Evolutionary conservation across 2,797 vertebrate species (phyloP), one percentile per base, ranked within the genome.

Genomic region (Trematomus bernacchii): DNA sequence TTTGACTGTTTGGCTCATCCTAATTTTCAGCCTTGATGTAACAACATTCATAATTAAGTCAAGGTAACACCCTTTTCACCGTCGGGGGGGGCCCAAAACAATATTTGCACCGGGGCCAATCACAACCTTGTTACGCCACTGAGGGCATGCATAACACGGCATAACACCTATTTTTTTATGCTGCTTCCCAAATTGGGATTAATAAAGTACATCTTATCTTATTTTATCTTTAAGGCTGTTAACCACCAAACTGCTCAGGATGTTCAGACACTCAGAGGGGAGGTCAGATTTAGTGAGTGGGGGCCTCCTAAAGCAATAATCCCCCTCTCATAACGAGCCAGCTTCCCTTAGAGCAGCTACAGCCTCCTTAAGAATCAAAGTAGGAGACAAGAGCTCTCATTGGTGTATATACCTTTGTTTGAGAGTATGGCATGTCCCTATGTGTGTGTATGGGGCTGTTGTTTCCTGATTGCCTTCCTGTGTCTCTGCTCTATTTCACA

Each of bases 251-350:
- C 61, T 63, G 46, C 75, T 68, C 37, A 14, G 47, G 43, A 47
- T 14, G 57, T 55, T 71, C 54, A 66, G 46, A 48, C 61, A 21
- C 83, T 79, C 52, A 18, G 10, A 47, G 40, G 40, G 66, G 23
- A 52, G 73, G 70, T 80, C 71, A 71, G 73, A 58, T 66, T 74
- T 44, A 43, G 55, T 48, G 54, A 82, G 53, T 5, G 30, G 44
- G 54, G 58, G 53, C 33, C 18, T 53, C 15, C 53, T 53, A 18
- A 67, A 76, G 43, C 47, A 69, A 72, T 84, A 84, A 83, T 77
- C 76, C 76, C 21, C 27, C 10, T 80, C 57, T 79, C 63, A 70
- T 51, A 67, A 72, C 58, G 18, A 74, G 71, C 40, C 46, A 14
- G 54, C 40, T 14, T 21, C 65, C 62, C 33, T 71, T 77, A 66